Evolutionary conservation across 2,888 invertebrate species (phyloP).

Genomic region (Myopa tessellatipennis): DNA sequence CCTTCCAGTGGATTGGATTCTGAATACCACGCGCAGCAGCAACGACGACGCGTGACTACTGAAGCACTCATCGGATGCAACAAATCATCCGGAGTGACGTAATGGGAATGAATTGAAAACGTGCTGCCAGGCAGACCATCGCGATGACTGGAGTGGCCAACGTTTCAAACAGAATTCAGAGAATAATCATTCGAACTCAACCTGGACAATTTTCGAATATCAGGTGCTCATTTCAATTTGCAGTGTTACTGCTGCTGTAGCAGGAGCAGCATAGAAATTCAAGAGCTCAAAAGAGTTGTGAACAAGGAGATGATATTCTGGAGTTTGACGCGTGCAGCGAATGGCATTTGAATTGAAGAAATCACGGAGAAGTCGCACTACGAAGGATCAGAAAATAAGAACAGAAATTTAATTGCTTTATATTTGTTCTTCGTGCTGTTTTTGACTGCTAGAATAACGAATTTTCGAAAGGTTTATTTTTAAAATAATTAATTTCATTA

Average conservation of each 20-base stretch:
- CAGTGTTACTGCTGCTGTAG: neutral
- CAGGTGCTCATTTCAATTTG: neutral
- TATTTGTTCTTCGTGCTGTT: too few species aligned
- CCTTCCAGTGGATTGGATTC: neutral
- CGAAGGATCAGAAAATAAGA: too few species aligned
- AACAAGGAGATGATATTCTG: neutral
- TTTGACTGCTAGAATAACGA: too few species aligned
- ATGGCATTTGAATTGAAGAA: neutral
- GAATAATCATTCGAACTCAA: neutral
- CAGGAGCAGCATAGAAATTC: neutral
- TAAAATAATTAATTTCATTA: too few species aligned
- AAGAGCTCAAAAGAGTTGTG: neutral
- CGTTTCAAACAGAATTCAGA: neutral
- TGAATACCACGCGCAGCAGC: neutral
- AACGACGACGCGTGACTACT: neutral
- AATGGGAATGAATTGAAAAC: constrained; percentile 29
- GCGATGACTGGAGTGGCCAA: neutral
- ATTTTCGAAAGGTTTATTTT: too few species aligned
- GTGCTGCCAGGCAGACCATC: neutral
- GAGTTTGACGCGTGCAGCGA: neutral
- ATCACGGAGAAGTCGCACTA: too few species aligned
- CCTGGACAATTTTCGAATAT: neutral
- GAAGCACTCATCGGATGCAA: neutral
- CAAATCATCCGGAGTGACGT: constrained; percentile 18
- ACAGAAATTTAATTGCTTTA: too few species aligned